Evolutionary conservation across 2,797 vertebrate genomes (phyloP).

Genomic region (Poeciliopsis presidionis): DNA sequence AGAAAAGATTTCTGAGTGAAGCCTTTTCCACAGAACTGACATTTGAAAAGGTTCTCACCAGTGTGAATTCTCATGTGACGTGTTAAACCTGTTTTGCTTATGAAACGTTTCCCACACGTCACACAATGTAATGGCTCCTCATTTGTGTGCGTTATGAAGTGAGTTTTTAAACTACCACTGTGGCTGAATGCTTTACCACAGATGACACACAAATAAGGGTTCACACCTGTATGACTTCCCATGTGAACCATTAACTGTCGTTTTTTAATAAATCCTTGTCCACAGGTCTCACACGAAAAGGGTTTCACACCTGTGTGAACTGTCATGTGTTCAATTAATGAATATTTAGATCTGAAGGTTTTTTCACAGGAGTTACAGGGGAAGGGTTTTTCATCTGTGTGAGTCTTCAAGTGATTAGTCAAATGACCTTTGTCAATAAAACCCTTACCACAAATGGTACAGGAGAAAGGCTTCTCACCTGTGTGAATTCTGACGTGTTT

Average conservation of each 20-base stretch:
- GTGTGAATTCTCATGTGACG: not conserved
- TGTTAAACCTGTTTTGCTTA: not conserved
- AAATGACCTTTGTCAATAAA: not conserved
- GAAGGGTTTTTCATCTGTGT: not conserved
- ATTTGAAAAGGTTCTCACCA: not conserved
- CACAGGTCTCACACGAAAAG: not conserved
- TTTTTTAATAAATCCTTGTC: constrained; percentile 1
- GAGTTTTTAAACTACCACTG: not conserved
- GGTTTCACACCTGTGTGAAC: not conserved
- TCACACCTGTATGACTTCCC: not conserved
- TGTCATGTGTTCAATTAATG: constrained; percentile 1
- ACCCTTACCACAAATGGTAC: not conserved
- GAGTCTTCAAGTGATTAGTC: not conserved
- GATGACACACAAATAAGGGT: not conserved
- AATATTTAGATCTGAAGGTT: not conserved
- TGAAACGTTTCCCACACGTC: not conserved
- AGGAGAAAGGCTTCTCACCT: not conserved
- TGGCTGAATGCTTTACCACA: not conserved
- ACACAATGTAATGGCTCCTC: not conserved
- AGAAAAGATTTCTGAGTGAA: not conserved
- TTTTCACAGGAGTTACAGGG: not conserved
- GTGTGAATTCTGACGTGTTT: not conserved
- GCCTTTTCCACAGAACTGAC: not conserved
- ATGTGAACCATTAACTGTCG: not conserved
- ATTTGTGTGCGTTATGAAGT: not conserved